Evolutionary conservation across 2,888 invertebrate genomes (phyloP).

Genomic region (Cephus rjabovi): DNA sequence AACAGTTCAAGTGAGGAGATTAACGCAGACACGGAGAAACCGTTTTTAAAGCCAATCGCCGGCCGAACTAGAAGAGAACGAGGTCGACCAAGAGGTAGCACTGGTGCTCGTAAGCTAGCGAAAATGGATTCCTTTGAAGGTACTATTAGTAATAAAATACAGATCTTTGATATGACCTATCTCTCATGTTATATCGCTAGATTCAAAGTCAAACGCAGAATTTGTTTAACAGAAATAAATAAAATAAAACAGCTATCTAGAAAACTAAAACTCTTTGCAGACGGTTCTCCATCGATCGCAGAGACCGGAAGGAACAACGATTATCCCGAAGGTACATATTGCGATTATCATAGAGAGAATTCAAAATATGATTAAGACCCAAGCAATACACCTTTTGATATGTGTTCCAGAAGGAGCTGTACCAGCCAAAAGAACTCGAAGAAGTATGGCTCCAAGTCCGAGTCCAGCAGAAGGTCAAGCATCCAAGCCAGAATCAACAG

Average conservation of each 20-base stretch:
- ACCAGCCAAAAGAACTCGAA: constrained; percentile 56
- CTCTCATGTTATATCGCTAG: background rate
- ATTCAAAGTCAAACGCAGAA: background rate
- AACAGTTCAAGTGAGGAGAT: constrained; percentile 47
- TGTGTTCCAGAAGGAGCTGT: constrained; percentile 46
- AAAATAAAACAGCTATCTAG: background rate
- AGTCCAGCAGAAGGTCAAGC: constrained; percentile 65
- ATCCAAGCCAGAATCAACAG: constrained; percentile 65
- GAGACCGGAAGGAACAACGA: constrained; percentile 56
- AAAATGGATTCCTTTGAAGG: constrained; percentile 55
- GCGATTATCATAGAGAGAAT: background rate
- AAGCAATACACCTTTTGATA: background rate
- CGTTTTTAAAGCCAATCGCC: constrained; percentile 57
- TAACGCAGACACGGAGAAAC: constrained; percentile 51
- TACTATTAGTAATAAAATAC: constrained; percentile 20
- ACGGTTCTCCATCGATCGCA: constrained; percentile 47
- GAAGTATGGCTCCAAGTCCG: constrained; percentile 63
- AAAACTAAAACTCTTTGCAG: constrained; percentile 34
- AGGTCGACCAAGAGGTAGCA: constrained; percentile 48
- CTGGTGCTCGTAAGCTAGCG: constrained; percentile 51
- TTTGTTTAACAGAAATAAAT: background rate
- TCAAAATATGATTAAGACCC: constrained; percentile 1
- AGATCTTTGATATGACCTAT: no score
- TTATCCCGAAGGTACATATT: constrained; percentile 55
- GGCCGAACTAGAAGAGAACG: constrained; percentile 51